phyloP scores from a whole-genome alignment of 1,140 invertebrate species.

The Nasonia vitripennis region DNA sequence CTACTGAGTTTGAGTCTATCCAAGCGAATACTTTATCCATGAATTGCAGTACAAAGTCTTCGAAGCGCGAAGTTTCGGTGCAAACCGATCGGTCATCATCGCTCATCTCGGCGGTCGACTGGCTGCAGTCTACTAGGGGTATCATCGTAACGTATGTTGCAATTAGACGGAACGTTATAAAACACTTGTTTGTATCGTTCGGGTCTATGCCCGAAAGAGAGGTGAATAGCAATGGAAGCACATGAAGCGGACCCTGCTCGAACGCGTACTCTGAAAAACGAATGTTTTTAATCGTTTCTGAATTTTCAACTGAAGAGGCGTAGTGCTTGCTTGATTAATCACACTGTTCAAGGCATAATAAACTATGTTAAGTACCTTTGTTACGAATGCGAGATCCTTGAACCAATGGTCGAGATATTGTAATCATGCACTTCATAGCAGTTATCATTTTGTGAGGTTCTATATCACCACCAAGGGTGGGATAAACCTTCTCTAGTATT shows the following conservation, averaged over 20 bases:
- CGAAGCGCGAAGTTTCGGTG: slow-evolving; percentile 87
- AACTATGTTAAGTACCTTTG: slow-evolving; percentile 56
- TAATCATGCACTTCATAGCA: slow-evolving; percentile 85
- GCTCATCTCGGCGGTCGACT: slow-evolving; percentile 78
- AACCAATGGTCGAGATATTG: slow-evolving; percentile 83
- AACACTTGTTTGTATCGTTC: slow-evolving; percentile 91
- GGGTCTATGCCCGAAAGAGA: slow-evolving; percentile 92
- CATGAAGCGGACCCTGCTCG: slow-evolving; percentile 86
- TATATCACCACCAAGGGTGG: slow-evolving; percentile 15
- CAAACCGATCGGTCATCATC: slow-evolving; percentile 87
- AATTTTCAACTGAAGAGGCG: neutral
- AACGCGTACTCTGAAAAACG: slow-evolving; percentile 73
- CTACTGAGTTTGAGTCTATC: slow-evolving; percentile 84
- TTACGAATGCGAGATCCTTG: slow-evolving; percentile 77
- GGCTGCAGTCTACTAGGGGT: slow-evolving; percentile 90
- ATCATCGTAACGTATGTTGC: slow-evolving; percentile 85
- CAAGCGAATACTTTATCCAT: slow-evolving; percentile 85
- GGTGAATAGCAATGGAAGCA: slow-evolving; percentile 87
- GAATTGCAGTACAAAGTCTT: slow-evolving; percentile 92
- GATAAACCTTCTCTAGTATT: slow-evolving; percentile 74
- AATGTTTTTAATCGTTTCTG: neutral
- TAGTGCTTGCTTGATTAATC: neutral
- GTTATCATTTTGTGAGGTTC: slow-evolving; percentile 60
- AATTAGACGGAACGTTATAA: slow-evolving; percentile 87
- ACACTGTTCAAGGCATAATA: neutral